Conservation (phyloP, 2,113 vertebrate species). For the Megaceryle maxima region DNA sequence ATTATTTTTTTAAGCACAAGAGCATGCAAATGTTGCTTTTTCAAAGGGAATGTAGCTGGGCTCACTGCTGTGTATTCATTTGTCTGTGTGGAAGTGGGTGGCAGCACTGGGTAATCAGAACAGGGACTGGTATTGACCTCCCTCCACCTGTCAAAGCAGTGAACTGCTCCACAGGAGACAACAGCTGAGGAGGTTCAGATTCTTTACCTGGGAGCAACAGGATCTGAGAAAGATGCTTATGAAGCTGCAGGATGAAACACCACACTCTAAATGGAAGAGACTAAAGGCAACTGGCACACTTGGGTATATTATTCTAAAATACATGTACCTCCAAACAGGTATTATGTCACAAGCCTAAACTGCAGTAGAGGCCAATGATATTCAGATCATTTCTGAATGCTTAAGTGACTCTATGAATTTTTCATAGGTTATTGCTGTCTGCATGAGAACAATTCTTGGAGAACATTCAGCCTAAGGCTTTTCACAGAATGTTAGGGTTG, state of each 20-base stretch:
- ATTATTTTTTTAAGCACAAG: neutral
- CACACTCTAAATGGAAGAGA: neutral
- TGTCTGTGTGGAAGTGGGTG: neutral
- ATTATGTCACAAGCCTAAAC: neutral
- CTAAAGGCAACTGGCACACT: neutral
- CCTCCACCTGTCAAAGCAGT: neutral
- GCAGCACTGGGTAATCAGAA: neutral
- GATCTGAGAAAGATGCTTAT: neutral
- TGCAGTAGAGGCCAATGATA: neutral
- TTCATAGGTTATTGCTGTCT: neutral
- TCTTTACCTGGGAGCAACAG: neutral
- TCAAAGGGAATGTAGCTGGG: neutral
- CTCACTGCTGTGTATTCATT: neutral
- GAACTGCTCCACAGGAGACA: neutral
- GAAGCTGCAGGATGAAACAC: neutral
- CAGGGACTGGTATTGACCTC: neutral
- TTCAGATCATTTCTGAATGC: neutral
- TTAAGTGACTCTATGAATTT: neutral
- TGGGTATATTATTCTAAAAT: neutral
- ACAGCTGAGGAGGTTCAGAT: neutral
- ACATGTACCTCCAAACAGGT: neutral
- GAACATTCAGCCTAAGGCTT: neutral
- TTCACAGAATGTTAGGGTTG: too few relatives aligned
- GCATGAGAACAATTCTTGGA: neutral
- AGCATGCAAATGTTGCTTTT: neutral